These are phyloP conservation scores for Heliconius hermathena DNA, from an alignment of 1,140 invertebrate genomes.

Conservation along the genomic window DNA sequence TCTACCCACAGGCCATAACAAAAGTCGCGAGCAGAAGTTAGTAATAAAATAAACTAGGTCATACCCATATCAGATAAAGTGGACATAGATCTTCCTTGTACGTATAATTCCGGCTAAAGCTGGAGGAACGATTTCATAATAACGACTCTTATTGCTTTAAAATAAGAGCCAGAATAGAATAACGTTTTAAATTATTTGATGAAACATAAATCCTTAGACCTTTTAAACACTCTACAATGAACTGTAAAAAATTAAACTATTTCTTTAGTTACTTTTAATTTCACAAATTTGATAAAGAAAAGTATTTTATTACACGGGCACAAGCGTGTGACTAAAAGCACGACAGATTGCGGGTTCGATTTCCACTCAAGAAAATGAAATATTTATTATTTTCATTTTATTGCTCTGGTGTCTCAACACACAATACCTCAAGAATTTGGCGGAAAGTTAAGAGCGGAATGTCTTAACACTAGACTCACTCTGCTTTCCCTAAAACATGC, in stretches of 20 bases:
- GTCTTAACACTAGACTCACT: no score
- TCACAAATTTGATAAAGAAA: no score
- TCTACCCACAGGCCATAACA: not conserved
- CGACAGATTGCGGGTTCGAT: no score
- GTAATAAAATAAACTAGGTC: constrained; percentile 4
- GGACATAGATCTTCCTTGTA: constrained; percentile 3
- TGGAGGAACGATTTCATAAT: not conserved
- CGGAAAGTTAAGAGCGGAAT: no score
- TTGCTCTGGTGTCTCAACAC: no score
- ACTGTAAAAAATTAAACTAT: not conserved
- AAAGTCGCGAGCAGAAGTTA: not conserved
- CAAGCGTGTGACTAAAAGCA: no score
- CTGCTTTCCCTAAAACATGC: no score
- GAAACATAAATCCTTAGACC: constrained; percentile 5
- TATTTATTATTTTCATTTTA: no score
- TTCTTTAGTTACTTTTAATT: not conserved
- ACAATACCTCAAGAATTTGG: no score
- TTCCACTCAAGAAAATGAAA: no score
- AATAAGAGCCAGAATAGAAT: not conserved
- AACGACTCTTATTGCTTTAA: not conserved
- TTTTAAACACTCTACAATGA: not conserved
- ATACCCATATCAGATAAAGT: not conserved
- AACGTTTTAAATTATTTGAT: not conserved
- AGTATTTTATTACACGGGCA: no score
- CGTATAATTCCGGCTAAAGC: not conserved